Percentiles rank a stretch among this genome's conserved stretches.
These are phyloP conservation scores for Xestia rhomboidea DNA, from an alignment of 2,888 invertebrate species.

Conservation along the genomic window DNA sequence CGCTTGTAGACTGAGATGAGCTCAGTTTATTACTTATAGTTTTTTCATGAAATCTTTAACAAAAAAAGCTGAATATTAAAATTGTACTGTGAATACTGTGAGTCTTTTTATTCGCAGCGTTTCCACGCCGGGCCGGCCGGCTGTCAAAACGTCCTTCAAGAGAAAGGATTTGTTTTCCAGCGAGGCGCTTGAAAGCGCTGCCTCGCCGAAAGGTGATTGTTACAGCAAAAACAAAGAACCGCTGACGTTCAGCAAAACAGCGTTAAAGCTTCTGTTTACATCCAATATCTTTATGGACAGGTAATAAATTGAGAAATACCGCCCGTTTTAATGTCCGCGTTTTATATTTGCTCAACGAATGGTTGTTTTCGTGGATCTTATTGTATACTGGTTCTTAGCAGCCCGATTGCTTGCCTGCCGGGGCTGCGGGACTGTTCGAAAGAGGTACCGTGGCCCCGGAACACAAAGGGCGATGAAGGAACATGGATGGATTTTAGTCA, in stretches of 20 bases:
- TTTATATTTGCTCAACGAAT: constrained; percentile 34
- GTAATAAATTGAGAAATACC: constrained; percentile 42
- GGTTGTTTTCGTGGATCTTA: constrained; percentile 18
- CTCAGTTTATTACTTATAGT: constrained; percentile 44
- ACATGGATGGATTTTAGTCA: no score
- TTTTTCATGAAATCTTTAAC: constrained; percentile 20
- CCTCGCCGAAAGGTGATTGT: constrained; percentile 55
- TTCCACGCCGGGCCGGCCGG: constrained; percentile 35
- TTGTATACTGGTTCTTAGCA: not conserved
- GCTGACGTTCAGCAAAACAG: constrained; percentile 43
- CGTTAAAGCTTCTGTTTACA: constrained; percentile 49
- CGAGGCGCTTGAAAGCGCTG: constrained; percentile 45
- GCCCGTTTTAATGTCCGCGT: constrained; percentile 15
- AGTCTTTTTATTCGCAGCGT: constrained; percentile 31
- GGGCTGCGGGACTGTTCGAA: no score
- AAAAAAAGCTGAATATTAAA: constrained; percentile 29
- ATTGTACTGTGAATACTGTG: constrained; percentile 25
- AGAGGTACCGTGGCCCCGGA: no score
- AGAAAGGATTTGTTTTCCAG: constrained; percentile 57
- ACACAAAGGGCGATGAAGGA: no score
- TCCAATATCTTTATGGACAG: constrained; percentile 43
- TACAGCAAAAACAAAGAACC: constrained; percentile 56
- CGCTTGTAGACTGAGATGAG: constrained; percentile 30
- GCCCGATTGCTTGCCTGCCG: no score
- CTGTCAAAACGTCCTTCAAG: constrained; percentile 61